phyloP scores from a whole-genome alignment of 2,888 invertebrate species.

The Cryptosula pallasiana region DNA sequence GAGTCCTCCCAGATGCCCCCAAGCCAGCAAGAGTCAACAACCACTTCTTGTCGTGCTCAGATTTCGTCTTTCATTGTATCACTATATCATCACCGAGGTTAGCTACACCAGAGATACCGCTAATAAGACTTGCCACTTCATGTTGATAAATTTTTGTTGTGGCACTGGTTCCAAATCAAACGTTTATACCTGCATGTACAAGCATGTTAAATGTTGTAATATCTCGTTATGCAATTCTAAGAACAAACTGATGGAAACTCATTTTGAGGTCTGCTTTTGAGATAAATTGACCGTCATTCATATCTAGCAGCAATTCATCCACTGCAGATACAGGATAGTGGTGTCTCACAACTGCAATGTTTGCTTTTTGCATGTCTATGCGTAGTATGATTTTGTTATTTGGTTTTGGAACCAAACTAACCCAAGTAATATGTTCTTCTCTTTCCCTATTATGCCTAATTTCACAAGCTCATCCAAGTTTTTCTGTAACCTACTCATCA shows the following conservation, averaged over 20 bases:
- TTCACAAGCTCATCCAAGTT: too few species aligned
- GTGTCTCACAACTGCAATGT: too few species aligned
- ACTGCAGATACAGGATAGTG: conserved; percentile 28
- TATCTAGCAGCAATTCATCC: conserved; percentile 25
- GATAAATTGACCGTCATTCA: conserved; percentile 22
- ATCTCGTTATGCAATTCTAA: conserved; percentile 24
- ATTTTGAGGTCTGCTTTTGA: conserved; percentile 26
- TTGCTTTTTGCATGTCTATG: too few species aligned
- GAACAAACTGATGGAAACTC: conserved; percentile 27
- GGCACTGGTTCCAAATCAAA: conserved; percentile 25
- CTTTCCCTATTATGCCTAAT: too few species aligned
- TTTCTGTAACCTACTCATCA: too few species aligned
- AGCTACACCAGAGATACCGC: conserved; percentile 13
- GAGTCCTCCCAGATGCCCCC: background rate
- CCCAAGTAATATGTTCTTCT: too few species aligned
- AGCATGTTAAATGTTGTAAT: conserved; percentile 27
- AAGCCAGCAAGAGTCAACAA: background rate
- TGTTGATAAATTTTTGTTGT: conserved; percentile 28
- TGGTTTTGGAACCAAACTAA: too few species aligned
- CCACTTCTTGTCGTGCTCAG: background rate
- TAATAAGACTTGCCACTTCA: conserved; percentile 24
- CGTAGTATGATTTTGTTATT: too few species aligned
- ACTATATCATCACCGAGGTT: conserved; percentile 26
- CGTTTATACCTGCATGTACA: conserved; percentile 25
- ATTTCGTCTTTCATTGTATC: background rate